Evolutionary conservation across 1,140 invertebrate genomes (phyloP).

Genomic region (Cydia fagiglandana): DNA sequence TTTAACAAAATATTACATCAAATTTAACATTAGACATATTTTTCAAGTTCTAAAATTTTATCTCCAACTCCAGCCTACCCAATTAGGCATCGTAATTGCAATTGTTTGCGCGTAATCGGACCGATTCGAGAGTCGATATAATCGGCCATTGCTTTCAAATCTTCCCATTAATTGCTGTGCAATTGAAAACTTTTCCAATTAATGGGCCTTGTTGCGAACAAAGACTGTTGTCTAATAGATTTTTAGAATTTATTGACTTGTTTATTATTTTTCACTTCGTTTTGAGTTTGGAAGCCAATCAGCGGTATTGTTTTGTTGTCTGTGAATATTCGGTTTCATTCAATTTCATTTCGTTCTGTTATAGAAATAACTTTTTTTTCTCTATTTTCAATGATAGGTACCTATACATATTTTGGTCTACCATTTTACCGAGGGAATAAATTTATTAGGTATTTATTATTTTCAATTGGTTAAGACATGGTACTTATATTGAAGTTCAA

Average conservation of each 20-base stretch:
- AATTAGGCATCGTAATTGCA: slow-evolving; percentile 21
- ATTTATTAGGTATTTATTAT: no score
- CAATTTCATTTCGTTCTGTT: not conserved
- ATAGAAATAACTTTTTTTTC: no score
- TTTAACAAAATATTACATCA: no score
- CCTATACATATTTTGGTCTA: no score
- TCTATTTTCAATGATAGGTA: no score
- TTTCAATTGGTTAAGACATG: no score
- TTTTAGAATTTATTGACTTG: slow-evolving; percentile 25
- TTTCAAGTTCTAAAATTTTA: not conserved
- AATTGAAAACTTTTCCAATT: slow-evolving; percentile 28
- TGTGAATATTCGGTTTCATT: not conserved
- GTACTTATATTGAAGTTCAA: no score
- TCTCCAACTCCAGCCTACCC: not conserved
- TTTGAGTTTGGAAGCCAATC: not conserved
- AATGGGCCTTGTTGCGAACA: slow-evolving; percentile 22
- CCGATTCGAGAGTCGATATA: not conserved
- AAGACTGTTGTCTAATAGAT: slow-evolving; percentile 26
- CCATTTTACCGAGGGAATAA: no score
- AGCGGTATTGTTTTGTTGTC: not conserved
- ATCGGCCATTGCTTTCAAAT: slow-evolving; percentile 20
- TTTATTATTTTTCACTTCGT: slow-evolving; percentile 18
- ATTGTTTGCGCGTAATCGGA: slow-evolving; percentile 19
- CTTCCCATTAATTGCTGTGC: slow-evolving; percentile 22
- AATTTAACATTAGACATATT: no score